Evolutionary conservation across 2,113 vertebrate species (phyloP), one percentile per base, ranked within the genome.

Genomic region (Tyrannus savana): DNA sequence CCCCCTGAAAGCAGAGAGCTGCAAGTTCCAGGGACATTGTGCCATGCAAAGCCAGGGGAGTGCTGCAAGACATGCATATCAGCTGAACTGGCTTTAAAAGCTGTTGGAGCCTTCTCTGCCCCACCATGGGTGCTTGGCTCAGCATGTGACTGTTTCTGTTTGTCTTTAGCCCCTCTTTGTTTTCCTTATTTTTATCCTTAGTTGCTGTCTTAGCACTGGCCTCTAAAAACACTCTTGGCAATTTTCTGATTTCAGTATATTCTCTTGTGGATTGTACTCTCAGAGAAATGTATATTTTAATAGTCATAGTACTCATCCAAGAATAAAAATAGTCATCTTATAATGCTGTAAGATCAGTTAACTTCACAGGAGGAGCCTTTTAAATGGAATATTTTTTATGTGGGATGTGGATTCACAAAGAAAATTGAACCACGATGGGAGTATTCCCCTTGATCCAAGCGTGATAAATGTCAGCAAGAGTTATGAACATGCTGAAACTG

Each of bases 391-490:
- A 28, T 33, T 76, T 91, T 85, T 92, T 23, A 63, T 14, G 64
- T 80, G 76, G 56, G 30, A 77, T 67, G 75, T 71, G 72, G 84
- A 84, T 77, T 83, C 55, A 75, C 13, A 42, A 84, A 89, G 72
- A 63, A 77, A 89, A 88, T 50, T 91, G 64, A 94, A 89, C 55
- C 21, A 25, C 2, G 2, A 7, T 50, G 50, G 72, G 71, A 92
- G 39, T 64, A 71, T 86, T 93, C 39, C 23, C 55, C 72, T 85
- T 74, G 79, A 92, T 93, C 72, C 71, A 90, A 92, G 33, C 28
- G 50, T 88, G 85, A 84, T 77, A 86, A 74, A 92, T 50, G 60
- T 84, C 90, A 92, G 25, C 14, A 76, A 95, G 72, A 93, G 27
- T 88, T 93, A 95, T 50, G 56, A 80, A 37, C 30, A 7, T 11